phyloP scores from a whole-genome alignment of 2,888 invertebrate genomes.

The Brachypterus glaber region DNA sequence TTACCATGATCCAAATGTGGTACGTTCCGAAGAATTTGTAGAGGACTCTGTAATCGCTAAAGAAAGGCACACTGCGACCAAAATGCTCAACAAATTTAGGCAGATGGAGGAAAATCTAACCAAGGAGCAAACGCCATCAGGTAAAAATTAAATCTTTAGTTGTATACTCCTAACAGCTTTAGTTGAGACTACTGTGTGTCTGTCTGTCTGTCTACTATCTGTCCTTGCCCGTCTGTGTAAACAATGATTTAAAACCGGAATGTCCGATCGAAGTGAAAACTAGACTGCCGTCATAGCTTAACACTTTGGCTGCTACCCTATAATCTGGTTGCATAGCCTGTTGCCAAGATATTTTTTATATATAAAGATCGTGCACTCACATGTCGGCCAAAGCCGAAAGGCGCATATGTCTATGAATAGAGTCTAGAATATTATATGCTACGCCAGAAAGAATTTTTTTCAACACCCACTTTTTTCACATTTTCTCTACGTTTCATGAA shows the following conservation, averaged over 20 bases:
- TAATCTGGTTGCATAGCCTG: too few relatives aligned
- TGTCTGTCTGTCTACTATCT: too few relatives aligned
- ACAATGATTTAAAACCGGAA: too few relatives aligned
- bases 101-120: slow-evolving; percentile 71
- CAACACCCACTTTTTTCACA: too few relatives aligned
- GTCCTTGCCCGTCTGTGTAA: not conserved
- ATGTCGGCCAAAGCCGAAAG: too few relatives aligned
- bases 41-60: slow-evolving; percentile 47
- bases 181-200: not conserved
- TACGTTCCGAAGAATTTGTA: slow-evolving; percentile 49
- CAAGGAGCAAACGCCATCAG: slow-evolving; percentile 40
- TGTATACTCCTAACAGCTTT: not conserved
- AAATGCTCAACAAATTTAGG: slow-evolving; percentile 82
- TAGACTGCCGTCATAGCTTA: too few relatives aligned
- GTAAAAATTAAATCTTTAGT: slow-evolving; percentile 19
- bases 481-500: too few relatives aligned
- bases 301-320: too few relatives aligned
- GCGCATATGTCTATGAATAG: too few relatives aligned
- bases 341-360: too few relatives aligned
- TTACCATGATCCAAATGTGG: slow-evolving; percentile 63
- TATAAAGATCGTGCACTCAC: too few relatives aligned
- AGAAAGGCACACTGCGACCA: slow-evolving; percentile 64
- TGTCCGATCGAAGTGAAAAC: not conserved
- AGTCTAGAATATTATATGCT: not conserved
- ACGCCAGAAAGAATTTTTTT: slow-evolving; percentile 1